A percentile compares a stretch with the other conserved stretches of the same genome.
Conservation (phyloP, 1,140 invertebrate species). For the Scaptomyza hsui region DNA sequence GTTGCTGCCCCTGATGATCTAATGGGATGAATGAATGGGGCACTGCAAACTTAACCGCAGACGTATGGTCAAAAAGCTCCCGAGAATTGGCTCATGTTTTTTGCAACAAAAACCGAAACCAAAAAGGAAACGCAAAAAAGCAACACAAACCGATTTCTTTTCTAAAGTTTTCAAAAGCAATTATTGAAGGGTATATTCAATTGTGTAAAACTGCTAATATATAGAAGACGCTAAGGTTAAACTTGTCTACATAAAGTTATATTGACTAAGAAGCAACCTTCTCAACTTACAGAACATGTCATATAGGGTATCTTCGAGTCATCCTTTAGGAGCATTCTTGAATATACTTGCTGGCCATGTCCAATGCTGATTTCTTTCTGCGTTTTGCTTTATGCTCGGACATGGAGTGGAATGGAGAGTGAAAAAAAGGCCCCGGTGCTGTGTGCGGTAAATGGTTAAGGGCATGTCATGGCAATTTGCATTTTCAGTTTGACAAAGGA, state of each 20-base stretch:
- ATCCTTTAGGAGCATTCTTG: neutral
- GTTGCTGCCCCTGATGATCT: constrained; percentile 31
- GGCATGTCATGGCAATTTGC: constrained; percentile 82
- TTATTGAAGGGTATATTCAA: constrained; percentile 18
- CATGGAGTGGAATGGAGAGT: constrained; percentile 42
- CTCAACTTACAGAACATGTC: too few relatives aligned
- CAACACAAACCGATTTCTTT: constrained; percentile 37
- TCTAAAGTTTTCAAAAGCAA: neutral
- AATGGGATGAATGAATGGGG: constrained; percentile 45
- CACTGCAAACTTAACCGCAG: constrained; percentile 72
- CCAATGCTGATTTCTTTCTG: constrained; percentile 67
- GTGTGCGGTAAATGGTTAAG: constrained; percentile 80
- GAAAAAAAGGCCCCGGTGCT: constrained; percentile 41
- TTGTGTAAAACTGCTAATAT: too few relatives aligned
- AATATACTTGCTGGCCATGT: constrained; percentile 41
- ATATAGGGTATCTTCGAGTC: constrained; percentile 16
- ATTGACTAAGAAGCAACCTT: too few relatives aligned
- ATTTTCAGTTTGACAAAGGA: constrained; percentile 81
- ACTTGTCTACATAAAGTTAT: too few relatives aligned
- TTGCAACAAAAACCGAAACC: constrained; percentile 38
- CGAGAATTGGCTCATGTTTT: constrained; percentile 76
- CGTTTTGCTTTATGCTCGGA: constrained; percentile 70
- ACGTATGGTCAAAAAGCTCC: constrained; percentile 76
- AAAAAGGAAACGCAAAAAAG: constrained; percentile 2
- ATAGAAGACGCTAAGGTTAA: too few relatives aligned